Conservation (phyloP, 2,888 invertebrate genomes). For the Caenorhabditis drosophilae region DNA sequence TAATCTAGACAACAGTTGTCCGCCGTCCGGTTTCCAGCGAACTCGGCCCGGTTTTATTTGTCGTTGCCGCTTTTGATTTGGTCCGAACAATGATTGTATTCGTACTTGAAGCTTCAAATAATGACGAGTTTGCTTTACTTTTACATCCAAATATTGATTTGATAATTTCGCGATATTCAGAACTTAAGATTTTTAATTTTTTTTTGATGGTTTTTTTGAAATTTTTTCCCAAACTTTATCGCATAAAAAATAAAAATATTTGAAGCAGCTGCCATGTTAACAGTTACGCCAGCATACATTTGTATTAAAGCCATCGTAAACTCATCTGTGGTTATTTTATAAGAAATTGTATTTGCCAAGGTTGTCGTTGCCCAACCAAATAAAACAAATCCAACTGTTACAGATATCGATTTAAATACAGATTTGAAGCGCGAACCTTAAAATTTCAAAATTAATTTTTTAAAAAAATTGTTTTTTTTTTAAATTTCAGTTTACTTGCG, state of each 20-base stretch:
- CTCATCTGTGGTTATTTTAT: constrained; percentile 12
- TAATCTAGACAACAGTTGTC: too few species aligned
- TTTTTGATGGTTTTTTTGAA: too few species aligned
- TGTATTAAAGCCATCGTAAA: constrained; percentile 23
- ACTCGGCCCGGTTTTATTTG: too few species aligned
- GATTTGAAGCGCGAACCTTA: constrained; percentile 36
- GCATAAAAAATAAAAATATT: constrained; percentile 42
- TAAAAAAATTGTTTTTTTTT: neutral
- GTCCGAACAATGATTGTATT: too few species aligned
- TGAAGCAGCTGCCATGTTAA: constrained; percentile 34
- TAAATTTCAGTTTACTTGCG: constrained; percentile 11
- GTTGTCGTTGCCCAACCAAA: constrained; percentile 42
- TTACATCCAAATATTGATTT: constrained; percentile 20
- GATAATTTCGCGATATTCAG: constrained; percentile 30
- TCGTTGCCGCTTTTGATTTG: too few species aligned
- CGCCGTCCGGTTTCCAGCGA: too few species aligned
- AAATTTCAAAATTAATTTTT: neutral
- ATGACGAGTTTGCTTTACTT: constrained; percentile 11
- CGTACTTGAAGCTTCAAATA: constrained; percentile 25
- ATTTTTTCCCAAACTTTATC: constrained; percentile 38
- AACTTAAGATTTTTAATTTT: constrained; percentile 5
- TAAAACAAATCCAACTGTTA: constrained; percentile 36
- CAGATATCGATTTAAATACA: constrained; percentile 37
- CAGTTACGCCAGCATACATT: constrained; percentile 47
- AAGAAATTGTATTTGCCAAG: constrained; percentile 29